Conservation (phyloP, 2,113 vertebrate species). For the Otolemur garnettii region DNA sequence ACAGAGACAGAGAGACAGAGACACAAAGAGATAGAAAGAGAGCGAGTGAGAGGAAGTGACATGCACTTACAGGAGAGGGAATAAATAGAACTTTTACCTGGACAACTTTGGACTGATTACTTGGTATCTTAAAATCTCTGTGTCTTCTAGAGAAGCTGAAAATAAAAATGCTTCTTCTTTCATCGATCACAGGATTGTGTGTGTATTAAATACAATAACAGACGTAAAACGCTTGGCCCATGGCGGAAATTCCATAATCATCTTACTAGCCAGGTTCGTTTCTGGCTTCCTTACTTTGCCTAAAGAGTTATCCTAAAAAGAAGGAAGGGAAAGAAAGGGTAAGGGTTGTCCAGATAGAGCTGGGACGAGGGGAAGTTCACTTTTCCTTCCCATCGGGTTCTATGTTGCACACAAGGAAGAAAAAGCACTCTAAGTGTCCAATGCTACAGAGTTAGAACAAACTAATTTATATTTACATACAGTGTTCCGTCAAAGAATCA, state of each 20-base stretch:
- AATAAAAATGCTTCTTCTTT: background rate
- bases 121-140: background rate
- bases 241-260: background rate
- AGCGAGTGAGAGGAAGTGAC: background rate
- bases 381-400: background rate
- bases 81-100: background rate
- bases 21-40: background rate
- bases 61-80: background rate
- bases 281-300: background rate
- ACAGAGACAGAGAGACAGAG: background rate
- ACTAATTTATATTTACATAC: constrained; percentile 70
- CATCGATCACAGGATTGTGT: background rate
- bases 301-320: background rate
- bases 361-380: background rate
- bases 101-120: background rate
- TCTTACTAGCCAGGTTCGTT: background rate
- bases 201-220: background rate
- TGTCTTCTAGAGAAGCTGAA: background rate
- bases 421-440: background rate
- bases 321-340: background rate
- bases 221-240: background rate
- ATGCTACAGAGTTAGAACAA: background rate
- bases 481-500: background rate
- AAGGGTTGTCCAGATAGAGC: background rate
- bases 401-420: background rate